Evolutionary conservation across 2,888 invertebrate genomes (phyloP).

Genomic region (Megalurothrips usitatus): DNA sequence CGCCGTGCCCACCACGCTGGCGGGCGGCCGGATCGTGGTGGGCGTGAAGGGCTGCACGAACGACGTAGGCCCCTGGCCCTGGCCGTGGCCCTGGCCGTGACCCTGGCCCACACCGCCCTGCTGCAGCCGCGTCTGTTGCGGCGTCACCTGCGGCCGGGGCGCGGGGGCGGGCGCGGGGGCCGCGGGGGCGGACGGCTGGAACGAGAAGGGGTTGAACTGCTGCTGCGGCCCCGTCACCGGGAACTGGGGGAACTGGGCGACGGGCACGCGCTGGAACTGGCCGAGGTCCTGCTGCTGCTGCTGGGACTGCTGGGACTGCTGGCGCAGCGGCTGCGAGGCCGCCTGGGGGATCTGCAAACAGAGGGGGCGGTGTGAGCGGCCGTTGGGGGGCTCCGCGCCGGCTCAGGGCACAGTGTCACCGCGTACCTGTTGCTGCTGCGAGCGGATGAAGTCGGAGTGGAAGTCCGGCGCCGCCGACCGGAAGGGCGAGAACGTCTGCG

Average conservation of each 20-base stretch:
- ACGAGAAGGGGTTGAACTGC: slow-evolving; percentile 42
- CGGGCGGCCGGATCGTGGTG: slow-evolving; percentile 34
- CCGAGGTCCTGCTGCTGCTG: slow-evolving; percentile 36
- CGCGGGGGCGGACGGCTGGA: slow-evolving; percentile 41
- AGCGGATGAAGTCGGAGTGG: slow-evolving; percentile 28
- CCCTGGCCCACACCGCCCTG: slow-evolving; percentile 1
- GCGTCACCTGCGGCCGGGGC: slow-evolving; percentile 37
- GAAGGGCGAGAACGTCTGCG: slow-evolving; percentile 41
- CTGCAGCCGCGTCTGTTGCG: slow-evolving; percentile 31
- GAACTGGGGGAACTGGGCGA: slow-evolving; percentile 22
- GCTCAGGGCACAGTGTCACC: slow-evolving; percentile 34
- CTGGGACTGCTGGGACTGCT: slow-evolving; percentile 44
- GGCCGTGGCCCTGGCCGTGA: slow-evolving; percentile 17
- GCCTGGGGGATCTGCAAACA: slow-evolving; percentile 38
- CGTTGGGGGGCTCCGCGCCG: slow-evolving; percentile 27
- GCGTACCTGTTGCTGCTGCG: slow-evolving; percentile 31
- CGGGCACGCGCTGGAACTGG: slow-evolving; percentile 29
- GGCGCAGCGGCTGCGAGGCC: slow-evolving; percentile 44
- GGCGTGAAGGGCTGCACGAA: slow-evolving; percentile 25
- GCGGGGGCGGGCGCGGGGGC: slow-evolving; percentile 35
- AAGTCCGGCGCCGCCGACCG: slow-evolving; percentile 36
- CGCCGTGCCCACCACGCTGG: neutral
- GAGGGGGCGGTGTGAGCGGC: neutral
- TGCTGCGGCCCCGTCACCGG: slow-evolving; percentile 13
- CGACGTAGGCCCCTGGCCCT: neutral